Evolutionary conservation across 2,888 invertebrate species (phyloP).

Genomic region (Drosophila meridionalis): DNA sequence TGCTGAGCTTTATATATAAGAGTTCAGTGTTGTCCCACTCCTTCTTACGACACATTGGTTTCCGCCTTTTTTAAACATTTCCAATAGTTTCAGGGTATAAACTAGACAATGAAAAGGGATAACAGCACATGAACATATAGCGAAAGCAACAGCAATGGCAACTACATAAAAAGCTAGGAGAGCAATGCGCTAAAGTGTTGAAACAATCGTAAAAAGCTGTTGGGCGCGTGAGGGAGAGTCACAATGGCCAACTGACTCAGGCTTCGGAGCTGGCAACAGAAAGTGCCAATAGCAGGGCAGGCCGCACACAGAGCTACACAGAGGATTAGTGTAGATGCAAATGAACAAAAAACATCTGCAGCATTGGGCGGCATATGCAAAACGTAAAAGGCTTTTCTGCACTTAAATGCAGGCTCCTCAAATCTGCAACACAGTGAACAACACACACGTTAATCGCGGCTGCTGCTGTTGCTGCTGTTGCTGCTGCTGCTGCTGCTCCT

Average conservation of each 20-base stretch:
- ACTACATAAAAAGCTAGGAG: conserved; percentile 55
- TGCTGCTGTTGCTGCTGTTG: conserved; percentile 17
- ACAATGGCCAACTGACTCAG: conserved; percentile 32
- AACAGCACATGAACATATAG: conserved; percentile 30
- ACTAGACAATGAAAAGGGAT: conserved; percentile 26
- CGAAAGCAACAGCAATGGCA: conserved; percentile 24
- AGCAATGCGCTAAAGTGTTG: conserved; percentile 76
- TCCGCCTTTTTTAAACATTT: background rate
- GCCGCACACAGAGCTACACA: conserved; percentile 19
- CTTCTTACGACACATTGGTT: background rate
- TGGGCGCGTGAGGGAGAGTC: conserved; percentile 49
- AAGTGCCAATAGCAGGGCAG: conserved; percentile 45
- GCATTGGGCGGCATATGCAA: conserved; percentile 64
- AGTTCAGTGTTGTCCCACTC: background rate
- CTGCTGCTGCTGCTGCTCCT: conserved; percentile 17
- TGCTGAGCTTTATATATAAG: background rate
- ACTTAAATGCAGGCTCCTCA: conserved; percentile 68
- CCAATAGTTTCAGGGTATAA: conserved; percentile 15
- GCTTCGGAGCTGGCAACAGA: conserved; percentile 28
- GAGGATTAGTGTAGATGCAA: conserved; percentile 74
- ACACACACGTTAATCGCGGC: conserved; percentile 64
- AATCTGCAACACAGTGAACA: conserved; percentile 34
- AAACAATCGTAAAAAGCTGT: conserved; percentile 78
- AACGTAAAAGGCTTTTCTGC: conserved; percentile 49
- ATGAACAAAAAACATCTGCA: conserved; percentile 70